These are phyloP conservation scores for Dasypogon diadema DNA, from an alignment of 2,888 invertebrate genomes.

Conservation along the genomic window DNA sequence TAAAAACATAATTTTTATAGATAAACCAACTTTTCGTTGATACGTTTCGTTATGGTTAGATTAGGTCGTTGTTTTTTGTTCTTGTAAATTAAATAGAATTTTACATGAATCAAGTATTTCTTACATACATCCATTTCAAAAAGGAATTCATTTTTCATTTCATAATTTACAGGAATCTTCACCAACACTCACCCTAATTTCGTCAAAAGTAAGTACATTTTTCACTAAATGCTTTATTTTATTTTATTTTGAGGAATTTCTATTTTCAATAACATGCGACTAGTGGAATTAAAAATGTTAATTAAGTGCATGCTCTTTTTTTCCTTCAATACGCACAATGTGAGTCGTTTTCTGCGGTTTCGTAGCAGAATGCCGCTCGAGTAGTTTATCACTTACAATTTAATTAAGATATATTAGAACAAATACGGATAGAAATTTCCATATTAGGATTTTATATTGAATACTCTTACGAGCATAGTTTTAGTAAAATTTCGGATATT, in stretches of 20 bases:
- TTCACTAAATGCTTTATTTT: slow-evolving; percentile 8
- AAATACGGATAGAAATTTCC: too few relatives aligned
- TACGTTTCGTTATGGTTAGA: slow-evolving; percentile 14
- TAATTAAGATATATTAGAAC: too few relatives aligned
- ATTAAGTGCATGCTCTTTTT: not conserved
- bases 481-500: too few relatives aligned
- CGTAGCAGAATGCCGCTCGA: too few relatives aligned
- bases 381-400: too few relatives aligned
- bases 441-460: too few relatives aligned
- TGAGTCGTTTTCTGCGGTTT: too few relatives aligned
- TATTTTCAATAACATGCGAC: too few relatives aligned
- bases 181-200: slow-evolving; percentile 82
- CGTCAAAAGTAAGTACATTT: slow-evolving; percentile 78
- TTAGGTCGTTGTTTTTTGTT: not conserved
- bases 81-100: slow-evolving; percentile 9
- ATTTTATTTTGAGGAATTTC: slow-evolving; percentile 13
- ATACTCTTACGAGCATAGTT: too few relatives aligned
- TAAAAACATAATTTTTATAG: slow-evolving; percentile 40
- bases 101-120: slow-evolving; percentile 16
- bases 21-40: not conserved
- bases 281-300: too few relatives aligned
- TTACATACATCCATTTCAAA: slow-evolving; percentile 12
- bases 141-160: slow-evolving; percentile 38
- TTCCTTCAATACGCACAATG: not conserved
- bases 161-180: slow-evolving; percentile 75